Conservation (phyloP, 2,888 invertebrate genomes). For the Eupithecia centaureata region DNA sequence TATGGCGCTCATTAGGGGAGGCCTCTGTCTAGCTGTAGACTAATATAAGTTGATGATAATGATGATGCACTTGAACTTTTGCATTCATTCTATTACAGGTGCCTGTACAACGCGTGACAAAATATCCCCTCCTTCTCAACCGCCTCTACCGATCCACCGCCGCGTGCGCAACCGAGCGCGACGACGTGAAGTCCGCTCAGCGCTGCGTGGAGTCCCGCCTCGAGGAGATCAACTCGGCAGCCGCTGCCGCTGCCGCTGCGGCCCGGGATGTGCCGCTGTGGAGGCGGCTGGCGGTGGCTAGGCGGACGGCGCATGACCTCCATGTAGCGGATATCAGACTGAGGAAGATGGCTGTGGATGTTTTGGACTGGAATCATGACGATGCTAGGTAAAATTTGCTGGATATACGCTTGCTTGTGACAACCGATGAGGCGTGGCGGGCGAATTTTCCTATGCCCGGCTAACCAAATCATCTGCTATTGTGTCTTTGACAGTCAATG, state of each 20-base stretch:
- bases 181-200: slow-evolving; percentile 93
- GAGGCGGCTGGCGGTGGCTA: slow-evolving; percentile 92
- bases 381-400: slow-evolving; percentile 85
- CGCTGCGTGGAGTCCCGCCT: slow-evolving; percentile 96
- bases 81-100: slow-evolving; percentile 83
- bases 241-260: slow-evolving; percentile 95
- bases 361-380: slow-evolving; percentile 97
- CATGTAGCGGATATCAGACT: slow-evolving; percentile 95
- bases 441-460: too few relatives aligned
- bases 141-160: slow-evolving; percentile 96
- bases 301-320: slow-evolving; percentile 91
- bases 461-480: background rate
- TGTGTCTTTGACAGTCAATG: background rate
- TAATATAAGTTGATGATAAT: too few relatives aligned
- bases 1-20: too few relatives aligned
- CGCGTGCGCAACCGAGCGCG: slow-evolving; percentile 91
- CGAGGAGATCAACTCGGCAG: slow-evolving; percentile 97
- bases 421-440: too few relatives aligned
- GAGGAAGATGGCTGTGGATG: slow-evolving; percentile 96
- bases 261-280: slow-evolving; percentile 94
- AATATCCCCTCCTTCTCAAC: slow-evolving; percentile 96
- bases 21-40: too few relatives aligned
- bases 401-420: background rate
- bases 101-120: slow-evolving; percentile 98
- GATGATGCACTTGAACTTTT: background rate